These are phyloP conservation scores for Nipponacmea schrenckii DNA, from an alignment of 2,888 invertebrate species.

Conservation along the genomic window DNA sequence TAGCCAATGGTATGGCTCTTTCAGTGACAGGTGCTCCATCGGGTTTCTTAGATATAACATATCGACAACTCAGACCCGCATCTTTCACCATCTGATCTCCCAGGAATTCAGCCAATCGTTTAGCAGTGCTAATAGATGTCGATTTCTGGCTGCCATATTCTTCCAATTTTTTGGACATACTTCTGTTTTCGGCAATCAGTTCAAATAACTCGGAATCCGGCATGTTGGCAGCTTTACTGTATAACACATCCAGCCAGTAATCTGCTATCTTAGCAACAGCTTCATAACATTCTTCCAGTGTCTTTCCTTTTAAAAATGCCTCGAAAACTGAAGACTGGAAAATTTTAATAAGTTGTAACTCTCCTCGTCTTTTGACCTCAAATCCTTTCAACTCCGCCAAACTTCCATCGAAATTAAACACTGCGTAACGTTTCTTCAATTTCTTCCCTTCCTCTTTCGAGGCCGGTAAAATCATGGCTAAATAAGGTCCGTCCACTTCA, in stretches of 20 bases:
- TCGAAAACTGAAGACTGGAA: conserved; percentile 92
- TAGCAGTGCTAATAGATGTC: conserved; percentile 97
- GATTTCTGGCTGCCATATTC: conserved; percentile 98
- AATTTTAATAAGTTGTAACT: conserved; percentile 93
- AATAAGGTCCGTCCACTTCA: conserved; percentile 96
- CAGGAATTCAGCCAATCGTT: conserved; percentile 93
- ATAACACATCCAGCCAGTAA: conserved; percentile 97
- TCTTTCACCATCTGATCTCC: conserved; percentile 99
- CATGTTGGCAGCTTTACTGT: conserved; percentile 88
- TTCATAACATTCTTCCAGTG: conserved; percentile 90
- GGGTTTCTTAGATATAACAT: conserved; percentile 93
- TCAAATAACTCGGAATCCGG: conserved; percentile 95
- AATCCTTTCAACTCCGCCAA: conserved; percentile 98
- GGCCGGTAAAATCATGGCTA: conserved; percentile 97
- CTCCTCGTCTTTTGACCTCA: conserved; percentile 97
- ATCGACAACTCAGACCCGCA: conserved; percentile 94
- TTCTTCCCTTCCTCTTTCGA: conserved; percentile 99
- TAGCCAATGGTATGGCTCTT: conserved; percentile 92
- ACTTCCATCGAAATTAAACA: conserved; percentile 97
- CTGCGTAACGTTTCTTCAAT: conserved; percentile 95
- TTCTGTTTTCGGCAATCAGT: conserved; percentile 91
- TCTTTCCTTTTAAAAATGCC: conserved; percentile 88
- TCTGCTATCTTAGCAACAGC: conserved; percentile 96
- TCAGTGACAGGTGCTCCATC: conserved; percentile 92
- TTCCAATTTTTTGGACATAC: conserved; percentile 90